These are phyloP conservation scores for Pangasius macronema DNA, from an alignment of 2,797 vertebrate species.

Conservation along the genomic window DNA sequence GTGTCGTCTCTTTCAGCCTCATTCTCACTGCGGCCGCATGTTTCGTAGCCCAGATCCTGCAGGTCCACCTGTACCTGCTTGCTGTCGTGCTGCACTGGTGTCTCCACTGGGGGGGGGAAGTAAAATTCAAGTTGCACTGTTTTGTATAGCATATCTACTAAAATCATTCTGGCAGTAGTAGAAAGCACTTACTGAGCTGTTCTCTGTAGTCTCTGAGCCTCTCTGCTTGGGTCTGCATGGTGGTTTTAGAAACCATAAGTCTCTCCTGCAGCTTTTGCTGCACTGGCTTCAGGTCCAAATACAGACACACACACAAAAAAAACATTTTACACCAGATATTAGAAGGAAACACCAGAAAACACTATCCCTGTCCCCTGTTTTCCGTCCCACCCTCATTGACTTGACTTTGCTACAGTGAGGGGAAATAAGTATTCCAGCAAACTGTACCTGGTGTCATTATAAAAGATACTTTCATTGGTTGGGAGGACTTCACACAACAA, in stretches of 20 bases:
- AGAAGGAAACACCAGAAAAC: neutral
- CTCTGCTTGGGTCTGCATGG: constrained; percentile 83
- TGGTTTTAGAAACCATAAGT: constrained; percentile 86
- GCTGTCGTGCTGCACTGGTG: constrained; percentile 79
- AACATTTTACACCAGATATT: neutral
- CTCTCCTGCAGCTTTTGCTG: constrained; percentile 81
- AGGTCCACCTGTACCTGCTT: constrained; percentile 91
- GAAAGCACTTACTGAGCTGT: constrained; percentile 81
- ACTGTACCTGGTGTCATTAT: neutral
- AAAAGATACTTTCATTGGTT: neutral
- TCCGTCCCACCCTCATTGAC: neutral
- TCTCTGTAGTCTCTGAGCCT: constrained; percentile 85
- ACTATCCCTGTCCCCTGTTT: neutral
- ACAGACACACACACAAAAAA: constrained; percentile 42
- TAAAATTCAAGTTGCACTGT: neutral
- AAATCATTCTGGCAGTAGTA: neutral
- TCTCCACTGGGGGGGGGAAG: constrained; percentile 73
- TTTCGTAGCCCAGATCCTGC: constrained; percentile 94
- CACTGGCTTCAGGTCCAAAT: neutral
- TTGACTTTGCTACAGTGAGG: neutral
- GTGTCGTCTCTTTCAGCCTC: constrained; percentile 88
- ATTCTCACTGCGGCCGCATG: constrained; percentile 90
- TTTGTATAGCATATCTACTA: neutral
- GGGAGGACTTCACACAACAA: neutral
- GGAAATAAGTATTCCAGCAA: neutral